Evolutionary conservation across 2,113 vertebrate genomes (phyloP).

Genomic region (Ramphastos sulfuratus): DNA sequence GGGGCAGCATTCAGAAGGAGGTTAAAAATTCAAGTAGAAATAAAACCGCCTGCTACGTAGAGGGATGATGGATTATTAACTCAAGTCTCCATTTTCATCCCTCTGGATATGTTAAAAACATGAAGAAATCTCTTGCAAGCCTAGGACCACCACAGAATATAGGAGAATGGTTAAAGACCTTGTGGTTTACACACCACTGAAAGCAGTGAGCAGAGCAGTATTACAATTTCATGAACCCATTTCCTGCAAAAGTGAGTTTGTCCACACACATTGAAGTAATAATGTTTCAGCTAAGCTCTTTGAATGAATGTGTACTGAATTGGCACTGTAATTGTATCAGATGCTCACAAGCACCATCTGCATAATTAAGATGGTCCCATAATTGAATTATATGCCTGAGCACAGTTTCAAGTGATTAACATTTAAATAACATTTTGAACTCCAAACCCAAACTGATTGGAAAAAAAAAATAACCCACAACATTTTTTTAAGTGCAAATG

Average conservation of each 20-base stretch:
- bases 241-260: constrained; percentile 18
- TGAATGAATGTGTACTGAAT: constrained; percentile 21
- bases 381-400: constrained; percentile 63
- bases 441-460: constrained; percentile 28
- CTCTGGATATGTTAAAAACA: constrained; percentile 34
- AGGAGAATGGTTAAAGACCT: background rate
- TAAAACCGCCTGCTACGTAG: background rate
- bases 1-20: background rate
- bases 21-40: constrained; percentile 24
- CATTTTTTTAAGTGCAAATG: constrained; percentile 6
- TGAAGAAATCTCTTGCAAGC: constrained; percentile 9
- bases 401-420: constrained; percentile 66
- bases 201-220: background rate
- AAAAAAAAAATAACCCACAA: constrained; percentile 24
- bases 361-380: constrained; percentile 60
- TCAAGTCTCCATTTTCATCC: constrained; percentile 39
- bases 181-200: background rate
- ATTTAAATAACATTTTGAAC: constrained; percentile 64
- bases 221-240: background rate
- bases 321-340: constrained; percentile 55
- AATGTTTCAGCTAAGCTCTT: constrained; percentile 18
- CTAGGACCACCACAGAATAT: constrained; percentile 4
- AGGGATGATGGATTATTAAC: constrained; percentile 40
- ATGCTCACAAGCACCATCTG: constrained; percentile 60
- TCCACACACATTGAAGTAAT: constrained; percentile 26